A percentile compares a stretch with the other conserved stretches of the same genome.
Evolutionary conservation across 37 sponge, comb jelly and placozoan genomes (phyloP).

Genomic region (Chondrosia reniformis): DNA sequence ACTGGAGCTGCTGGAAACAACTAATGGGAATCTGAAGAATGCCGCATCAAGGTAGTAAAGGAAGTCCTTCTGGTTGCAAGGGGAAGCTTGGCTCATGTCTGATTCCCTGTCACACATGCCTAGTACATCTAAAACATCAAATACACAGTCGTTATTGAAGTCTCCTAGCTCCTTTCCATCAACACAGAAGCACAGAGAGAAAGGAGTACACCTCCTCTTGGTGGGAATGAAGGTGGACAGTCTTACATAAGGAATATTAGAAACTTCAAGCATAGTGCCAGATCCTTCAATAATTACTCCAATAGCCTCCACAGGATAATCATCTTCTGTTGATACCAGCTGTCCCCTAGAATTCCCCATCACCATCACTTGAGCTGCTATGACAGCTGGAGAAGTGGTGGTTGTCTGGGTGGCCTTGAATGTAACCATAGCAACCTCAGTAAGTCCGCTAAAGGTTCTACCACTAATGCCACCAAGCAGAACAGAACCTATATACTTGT

Average conservation of each 20-base stretch:
- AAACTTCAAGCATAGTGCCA: conserved; percentile 17
- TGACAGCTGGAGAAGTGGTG: conserved; percentile 41
- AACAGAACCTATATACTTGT: conserved; percentile 41
- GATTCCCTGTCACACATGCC: conserved; percentile 30
- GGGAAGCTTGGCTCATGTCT: too few species aligned
- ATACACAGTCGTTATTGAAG: conserved; percentile 68
- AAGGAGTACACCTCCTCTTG: conserved; percentile 17
- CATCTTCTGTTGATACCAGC: background rate
- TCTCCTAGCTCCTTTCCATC: conserved; percentile 47
- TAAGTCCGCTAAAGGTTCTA: background rate
- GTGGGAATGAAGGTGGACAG: background rate
- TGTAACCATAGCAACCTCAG: conserved; percentile 28
- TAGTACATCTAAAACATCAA: conserved; percentile 47
- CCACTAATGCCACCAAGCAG: conserved; percentile 45
- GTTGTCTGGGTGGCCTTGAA: conserved; percentile 25
- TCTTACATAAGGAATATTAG: background rate
- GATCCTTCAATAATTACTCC: conserved; percentile 16
- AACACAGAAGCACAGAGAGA: conserved; percentile 32
- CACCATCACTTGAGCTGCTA: background rate
- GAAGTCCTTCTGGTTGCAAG: conserved; percentile 41
- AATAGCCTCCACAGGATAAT: background rate
- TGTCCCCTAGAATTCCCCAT: background rate
- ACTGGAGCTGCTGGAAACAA: conserved; percentile 5
- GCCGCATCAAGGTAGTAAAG: conserved; percentile 38
- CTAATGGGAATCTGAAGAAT: conserved; percentile 46